Conservation (phyloP, 2,797 vertebrate genomes). For the Lerista edwardsae region DNA sequence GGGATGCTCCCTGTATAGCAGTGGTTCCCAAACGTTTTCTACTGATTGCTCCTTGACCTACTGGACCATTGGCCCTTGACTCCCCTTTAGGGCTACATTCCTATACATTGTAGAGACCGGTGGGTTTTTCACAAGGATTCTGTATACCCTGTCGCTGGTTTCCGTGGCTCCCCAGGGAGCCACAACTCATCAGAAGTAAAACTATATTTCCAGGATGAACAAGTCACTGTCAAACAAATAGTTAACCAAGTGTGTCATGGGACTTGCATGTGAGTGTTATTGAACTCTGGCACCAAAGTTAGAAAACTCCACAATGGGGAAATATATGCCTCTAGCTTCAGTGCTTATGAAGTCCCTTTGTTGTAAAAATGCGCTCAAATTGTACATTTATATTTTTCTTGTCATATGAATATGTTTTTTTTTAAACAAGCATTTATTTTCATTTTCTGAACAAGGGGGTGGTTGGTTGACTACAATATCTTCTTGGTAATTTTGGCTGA, state of each 20-base stretch:
- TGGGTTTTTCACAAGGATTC: too few relatives aligned
- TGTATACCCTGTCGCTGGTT: too few relatives aligned
- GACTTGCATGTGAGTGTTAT: rapidly evolving
- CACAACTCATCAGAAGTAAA: not conserved
- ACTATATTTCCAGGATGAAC: not conserved
- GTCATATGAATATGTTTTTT: not conserved
- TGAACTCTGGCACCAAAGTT: not conserved
- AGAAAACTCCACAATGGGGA: rapidly evolving
- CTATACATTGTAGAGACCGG: too few relatives aligned
- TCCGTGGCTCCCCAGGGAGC: too few relatives aligned
- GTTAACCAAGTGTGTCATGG: conserved; percentile 15
- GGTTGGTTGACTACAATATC: rapidly evolving
- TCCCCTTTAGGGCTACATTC: too few relatives aligned
- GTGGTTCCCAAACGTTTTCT: too few relatives aligned
- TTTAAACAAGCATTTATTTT: too few relatives aligned
- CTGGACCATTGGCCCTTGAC: too few relatives aligned
- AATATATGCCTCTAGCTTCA: not conserved
- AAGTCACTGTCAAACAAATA: not conserved
- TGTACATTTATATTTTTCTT: not conserved
- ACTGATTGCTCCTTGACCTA: too few relatives aligned
- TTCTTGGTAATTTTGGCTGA: not conserved
- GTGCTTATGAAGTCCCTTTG: not conserved
- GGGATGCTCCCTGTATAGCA: not conserved
- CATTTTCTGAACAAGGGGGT: not conserved
- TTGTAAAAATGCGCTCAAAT: not conserved